A percentile compares a stretch with the other conserved stretches of the same genome.
phyloP scores from a whole-genome alignment of 1,140 invertebrate species.

The Pseudomyrmex concolor region DNA sequence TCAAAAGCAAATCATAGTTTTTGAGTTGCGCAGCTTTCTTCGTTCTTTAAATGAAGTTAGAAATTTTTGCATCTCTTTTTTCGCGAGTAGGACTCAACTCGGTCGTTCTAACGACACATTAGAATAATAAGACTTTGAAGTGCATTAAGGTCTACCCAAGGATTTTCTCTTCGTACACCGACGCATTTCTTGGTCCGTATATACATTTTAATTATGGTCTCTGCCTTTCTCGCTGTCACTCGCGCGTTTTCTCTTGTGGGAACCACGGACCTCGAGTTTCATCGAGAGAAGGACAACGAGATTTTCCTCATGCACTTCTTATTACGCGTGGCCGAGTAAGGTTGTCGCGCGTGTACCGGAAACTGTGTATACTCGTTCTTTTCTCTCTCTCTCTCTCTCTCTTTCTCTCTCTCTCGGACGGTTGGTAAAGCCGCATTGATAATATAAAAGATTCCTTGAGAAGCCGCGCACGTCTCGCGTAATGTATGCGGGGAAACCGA shows the following conservation, averaged over 20 bases:
- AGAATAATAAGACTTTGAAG: slow-evolving; percentile 59
- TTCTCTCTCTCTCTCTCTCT: not conserved
- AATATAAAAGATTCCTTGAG: slow-evolving; percentile 76
- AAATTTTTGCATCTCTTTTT: slow-evolving; percentile 49
- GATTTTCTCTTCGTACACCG: slow-evolving; percentile 9
- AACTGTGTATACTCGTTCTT: slow-evolving; percentile 7
- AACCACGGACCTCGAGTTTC: not conserved
- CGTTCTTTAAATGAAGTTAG: slow-evolving; percentile 39
- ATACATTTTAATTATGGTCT: slow-evolving; percentile 51
- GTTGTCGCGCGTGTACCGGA: slow-evolving; percentile 36
- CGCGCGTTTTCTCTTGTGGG: slow-evolving; percentile 1
- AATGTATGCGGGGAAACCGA: slow-evolving; percentile 75
- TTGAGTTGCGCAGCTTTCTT: slow-evolving; percentile 1
- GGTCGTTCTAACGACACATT: slow-evolving; percentile 42
- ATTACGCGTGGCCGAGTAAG: slow-evolving; percentile 40
- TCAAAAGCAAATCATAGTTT: slow-evolving; percentile 31
- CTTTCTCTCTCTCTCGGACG: not conserved
- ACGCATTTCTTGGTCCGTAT: slow-evolving; percentile 21
- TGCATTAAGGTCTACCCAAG: slow-evolving; percentile 50
- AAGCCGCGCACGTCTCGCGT: slow-evolving; percentile 72
- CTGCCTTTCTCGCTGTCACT: slow-evolving; percentile 32
- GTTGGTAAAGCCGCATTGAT: slow-evolving; percentile 71
- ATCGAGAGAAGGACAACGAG: slow-evolving; percentile 37
- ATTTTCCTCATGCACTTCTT: slow-evolving; percentile 20
- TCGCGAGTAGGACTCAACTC: slow-evolving; percentile 10